A percentile compares a stretch with the other conserved stretches of the same genome.
Evolutionary conservation across 1,140 invertebrate species (phyloP).

Genomic region (Adoxophyes honmai): DNA sequence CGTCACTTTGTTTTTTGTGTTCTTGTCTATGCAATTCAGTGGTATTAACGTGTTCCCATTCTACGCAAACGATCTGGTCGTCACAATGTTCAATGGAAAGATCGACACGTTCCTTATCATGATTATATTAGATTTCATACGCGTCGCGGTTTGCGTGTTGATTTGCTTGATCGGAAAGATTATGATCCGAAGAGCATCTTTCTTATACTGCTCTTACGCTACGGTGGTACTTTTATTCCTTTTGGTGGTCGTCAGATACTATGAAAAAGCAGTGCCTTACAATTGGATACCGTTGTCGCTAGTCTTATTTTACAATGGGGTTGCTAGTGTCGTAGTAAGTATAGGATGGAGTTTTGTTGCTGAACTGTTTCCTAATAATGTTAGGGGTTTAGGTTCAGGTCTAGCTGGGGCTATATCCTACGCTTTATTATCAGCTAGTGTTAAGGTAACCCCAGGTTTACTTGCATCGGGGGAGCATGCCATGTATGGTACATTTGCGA

Average conservation of each 20-base stretch:
- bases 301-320: conserved; percentile 37
- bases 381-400: conserved; percentile 49
- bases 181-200: conserved; percentile 35
- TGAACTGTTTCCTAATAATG: conserved; percentile 51
- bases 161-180: conserved; percentile 35
- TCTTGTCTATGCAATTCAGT: conserved; percentile 33
- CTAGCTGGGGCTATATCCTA: conserved; percentile 31
- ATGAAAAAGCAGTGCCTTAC: conserved; percentile 19
- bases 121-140: conserved; percentile 34
- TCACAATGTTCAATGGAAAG: conserved; percentile 32
- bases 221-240: conserved; percentile 8
- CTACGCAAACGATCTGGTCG: conserved; percentile 49
- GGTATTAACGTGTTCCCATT: conserved; percentile 42
- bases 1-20: conserved; percentile 24
- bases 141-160: conserved; percentile 28
- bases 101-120: conserved; percentile 38
- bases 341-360: conserved; percentile 49
- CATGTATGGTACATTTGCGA: conserved; percentile 30
- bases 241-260: background rate
- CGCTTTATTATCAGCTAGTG: conserved; percentile 34
- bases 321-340: conserved; percentile 32
- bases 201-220: conserved; percentile 31
- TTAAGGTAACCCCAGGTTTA: conserved; percentile 41
- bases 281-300: conserved; percentile 40
- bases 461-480: conserved; percentile 27